Evolutionary conservation across 2,888 invertebrate species (phyloP), one percentile per base, ranked within the genome.

Genomic region (Dolichomitus sp.): DNA sequence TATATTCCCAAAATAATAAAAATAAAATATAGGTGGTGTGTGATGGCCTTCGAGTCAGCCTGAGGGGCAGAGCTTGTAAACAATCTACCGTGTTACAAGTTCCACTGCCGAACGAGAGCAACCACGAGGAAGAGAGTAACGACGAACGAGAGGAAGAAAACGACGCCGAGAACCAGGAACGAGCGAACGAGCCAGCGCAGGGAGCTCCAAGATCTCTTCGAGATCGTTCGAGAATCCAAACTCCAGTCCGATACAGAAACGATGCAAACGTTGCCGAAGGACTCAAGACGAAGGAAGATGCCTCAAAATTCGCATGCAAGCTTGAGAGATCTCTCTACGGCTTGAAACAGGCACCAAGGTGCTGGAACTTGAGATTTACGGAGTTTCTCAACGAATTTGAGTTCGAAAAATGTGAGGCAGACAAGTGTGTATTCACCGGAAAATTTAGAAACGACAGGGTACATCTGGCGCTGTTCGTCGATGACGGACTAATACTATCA

Each of bases 241-340:
- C n/a, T 37, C 76, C 54, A 17, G 17, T 40, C 23, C 12, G 66
- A 45, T 68, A 68, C 75, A 11, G 27, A 14, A 14, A 54, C 48
- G 63, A 76, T 4, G 63, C 27, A 4, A 73, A 83, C 19, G 12
- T 73, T 11, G 77, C 73, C 3, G 80, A 84, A 57, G 74, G 77
- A 14, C 68, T 79, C 42, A 2, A 54, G 5, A 42, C 12, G 11
- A 54, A 23, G n/a, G n/a, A n/a, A 54, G 45, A 65, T 17, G 17
- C 12, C n/a, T 1, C 7, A 0, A 23, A 57, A 1, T 9, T 48
- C 5, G 81, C 70, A 30, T 84, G 77, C 30, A 79, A 70, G 30
- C 65, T 84, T 5, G 52, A 76, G 12, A 82, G 65, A 11, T 69
- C 83, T 1, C 40, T 85, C 6, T 84, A 84, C 42, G 84, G 84